Evolutionary conservation across 2,113 vertebrate genomes (phyloP), one percentile per base, ranked within the genome.

Genomic region (Marmota flaviventris): DNA sequence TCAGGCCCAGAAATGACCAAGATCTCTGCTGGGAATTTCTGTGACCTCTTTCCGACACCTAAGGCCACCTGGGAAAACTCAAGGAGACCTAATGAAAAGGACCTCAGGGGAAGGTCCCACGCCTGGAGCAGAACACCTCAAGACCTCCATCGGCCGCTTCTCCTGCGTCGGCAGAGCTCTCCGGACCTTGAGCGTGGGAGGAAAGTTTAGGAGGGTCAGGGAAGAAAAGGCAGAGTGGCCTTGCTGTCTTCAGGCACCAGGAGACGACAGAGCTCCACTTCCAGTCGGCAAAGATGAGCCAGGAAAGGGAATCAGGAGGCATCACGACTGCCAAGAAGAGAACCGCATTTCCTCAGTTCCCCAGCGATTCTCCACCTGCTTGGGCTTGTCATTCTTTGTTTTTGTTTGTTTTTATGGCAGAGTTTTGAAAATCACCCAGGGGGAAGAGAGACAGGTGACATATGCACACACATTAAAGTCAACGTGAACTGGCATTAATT

Each of bases 401-500:
- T 94, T 85, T 94, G 73, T 96, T 97, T 96, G 72, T 85, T 97
- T 92, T 93, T 85, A 89, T 91, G 75, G n/a, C 85, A 84, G 94
- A 97, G 85, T 97, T 96, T 92, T 93, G 73, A 96, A 97, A 97
- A 94, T 96, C 92, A 95, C 81, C 87, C 85, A 88, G 85, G 69
- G 69, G 79, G 53, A 22, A 65, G 85, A 83, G n/a, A 56, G 92
- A 85, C 56, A 75, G 72, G 67, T 96, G 67, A 87, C 56, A 85
- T 96, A 70, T 94, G 69, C 76, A 90, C 87, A 90, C 87, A 77
- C 76, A 61, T 79, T 96, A 76, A 97, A 97, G 93, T 94, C 39
- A 93, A 94, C 63, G 83, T 85, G 85, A 96, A 84, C 81, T 89
- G 42, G 86, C 93, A 87, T 81, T 34, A 79, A 77, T 81, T 27